Evolutionary conservation across 2,888 invertebrate species (phyloP), one percentile per base, ranked within the genome.

Genomic region (Campopleginae sp.): DNA sequence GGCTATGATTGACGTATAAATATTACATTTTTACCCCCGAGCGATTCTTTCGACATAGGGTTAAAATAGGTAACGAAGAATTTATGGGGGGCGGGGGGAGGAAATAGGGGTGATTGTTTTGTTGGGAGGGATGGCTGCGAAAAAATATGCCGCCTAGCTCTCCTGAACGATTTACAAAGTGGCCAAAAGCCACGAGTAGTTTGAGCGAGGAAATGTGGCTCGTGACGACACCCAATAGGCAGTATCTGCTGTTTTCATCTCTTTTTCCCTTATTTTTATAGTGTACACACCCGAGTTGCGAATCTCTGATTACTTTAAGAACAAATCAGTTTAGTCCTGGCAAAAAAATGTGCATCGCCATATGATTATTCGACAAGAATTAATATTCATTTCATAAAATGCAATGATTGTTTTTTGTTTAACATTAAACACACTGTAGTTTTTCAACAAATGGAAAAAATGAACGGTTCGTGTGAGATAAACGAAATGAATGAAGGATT

Each of bases 181-280:
- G 63, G 33, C 74, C 54, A 51, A 54, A 54, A 42, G 10, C 48
- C 58, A 65, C 44, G 68, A 68, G 38, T 42, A 42, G 38, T 54
- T 82, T 71, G 51, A 31, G 84, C 72, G 77, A 84, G 78, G 51
- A 82, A 77, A 33, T 75, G 48, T 46, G 38, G 74, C 65, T 31
- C 79, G 78, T 78, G 44, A 82, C 82, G 82, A 82, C 85, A 75
- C 79, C 80, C 78, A 72, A 66, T 80, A 80, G 85, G 85, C 85
- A 85, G 82, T 85, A 85, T 80, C 76, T 51, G 85, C 48, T 85
- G 75, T 79, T 76, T 76, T 61, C 42, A 66, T 38, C 27, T 31
- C 58, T 38, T 48, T 19, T 66, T 33, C 33, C 44, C 31, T 48
- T 54, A 63, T 0, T 44, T 74, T 78, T 78, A 84, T 72, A 76